These are phyloP conservation scores for Phalangium opilio DNA, from an alignment of 2,888 invertebrate species.

Conservation along the genomic window DNA sequence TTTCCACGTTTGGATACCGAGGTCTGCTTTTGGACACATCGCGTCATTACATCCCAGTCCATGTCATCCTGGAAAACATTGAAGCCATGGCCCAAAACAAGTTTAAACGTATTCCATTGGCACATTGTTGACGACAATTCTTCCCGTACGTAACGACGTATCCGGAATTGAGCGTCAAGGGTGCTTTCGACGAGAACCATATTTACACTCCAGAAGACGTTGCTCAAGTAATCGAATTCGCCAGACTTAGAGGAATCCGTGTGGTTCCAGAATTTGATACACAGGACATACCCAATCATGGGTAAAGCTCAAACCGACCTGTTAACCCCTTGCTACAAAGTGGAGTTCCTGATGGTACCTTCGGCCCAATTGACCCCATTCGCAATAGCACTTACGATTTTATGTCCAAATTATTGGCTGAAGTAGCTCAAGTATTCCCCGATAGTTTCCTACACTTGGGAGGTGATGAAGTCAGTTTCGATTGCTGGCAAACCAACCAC, in stretches of 20 bases:
- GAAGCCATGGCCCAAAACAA: constrained; percentile 83
- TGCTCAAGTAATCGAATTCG: constrained; percentile 53
- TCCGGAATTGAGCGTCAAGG: constrained; percentile 32
- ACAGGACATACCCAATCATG: constrained; percentile 72
- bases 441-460: constrained; percentile 38
- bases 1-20: constrained; percentile 71
- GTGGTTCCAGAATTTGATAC: constrained; percentile 83
- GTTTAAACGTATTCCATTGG: constrained; percentile 88
- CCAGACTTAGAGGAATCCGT: constrained; percentile 62
- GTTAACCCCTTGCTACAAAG: constrained; percentile 52
- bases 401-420: constrained; percentile 30
- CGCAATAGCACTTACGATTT: constrained; percentile 29
- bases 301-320: constrained; percentile 56
- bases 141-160: constrained; percentile 50
- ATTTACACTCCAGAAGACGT: constrained; percentile 51
- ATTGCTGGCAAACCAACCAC: constrained; percentile 42
- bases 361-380: constrained; percentile 65
- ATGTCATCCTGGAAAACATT: constrained; percentile 41
- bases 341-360: constrained; percentile 39
- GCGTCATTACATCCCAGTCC: constrained; percentile 61
- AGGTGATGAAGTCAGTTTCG: constrained; percentile 37
- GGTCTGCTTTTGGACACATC: constrained; percentile 80
- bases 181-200: constrained; percentile 46
- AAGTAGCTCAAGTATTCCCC: constrained; percentile 32
- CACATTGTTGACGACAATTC: constrained; percentile 67